These are phyloP conservation scores for Tachina fera DNA, from an alignment of 2,888 invertebrate species.

Conservation along the genomic window DNA sequence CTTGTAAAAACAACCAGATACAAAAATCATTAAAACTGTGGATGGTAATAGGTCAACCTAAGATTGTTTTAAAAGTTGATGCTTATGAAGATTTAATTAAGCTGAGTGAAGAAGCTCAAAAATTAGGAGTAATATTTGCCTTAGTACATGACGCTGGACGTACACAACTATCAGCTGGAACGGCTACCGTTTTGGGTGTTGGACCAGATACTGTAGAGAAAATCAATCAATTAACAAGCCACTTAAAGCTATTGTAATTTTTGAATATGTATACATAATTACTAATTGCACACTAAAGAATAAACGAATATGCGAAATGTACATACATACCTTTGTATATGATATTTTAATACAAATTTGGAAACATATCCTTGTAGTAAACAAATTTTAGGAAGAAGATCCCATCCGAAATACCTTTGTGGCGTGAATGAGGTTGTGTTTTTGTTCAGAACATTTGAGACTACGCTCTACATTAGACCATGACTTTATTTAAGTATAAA, in stretches of 20 bases:
- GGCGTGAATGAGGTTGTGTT: no score
- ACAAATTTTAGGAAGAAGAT: no score
- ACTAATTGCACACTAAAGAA: no score
- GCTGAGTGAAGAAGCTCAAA: constrained; percentile 84
- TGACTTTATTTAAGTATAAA: no score
- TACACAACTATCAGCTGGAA: constrained; percentile 88
- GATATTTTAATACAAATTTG: no score
- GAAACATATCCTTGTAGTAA: no score
- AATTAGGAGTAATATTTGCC: constrained; percentile 84
- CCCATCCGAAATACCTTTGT: no score
- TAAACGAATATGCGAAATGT: no score
- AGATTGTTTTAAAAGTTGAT: constrained; percentile 88
- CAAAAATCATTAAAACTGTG: constrained; percentile 84
- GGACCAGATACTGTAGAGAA: constrained; percentile 86
- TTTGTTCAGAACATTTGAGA: no score
- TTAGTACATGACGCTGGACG: constrained; percentile 89
- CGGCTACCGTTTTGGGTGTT: constrained; percentile 89
- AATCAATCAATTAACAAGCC: constrained; percentile 86
- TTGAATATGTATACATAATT: background rate
- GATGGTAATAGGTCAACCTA: constrained; percentile 88
- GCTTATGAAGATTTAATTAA: constrained; percentile 81
- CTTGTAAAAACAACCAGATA: constrained; percentile 61
- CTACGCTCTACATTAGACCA: no score
- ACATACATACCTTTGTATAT: no score
- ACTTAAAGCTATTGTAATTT: constrained; percentile 85